phyloP scores from a whole-genome alignment of 2,113 vertebrate species.

The Amazona vittata region DNA sequence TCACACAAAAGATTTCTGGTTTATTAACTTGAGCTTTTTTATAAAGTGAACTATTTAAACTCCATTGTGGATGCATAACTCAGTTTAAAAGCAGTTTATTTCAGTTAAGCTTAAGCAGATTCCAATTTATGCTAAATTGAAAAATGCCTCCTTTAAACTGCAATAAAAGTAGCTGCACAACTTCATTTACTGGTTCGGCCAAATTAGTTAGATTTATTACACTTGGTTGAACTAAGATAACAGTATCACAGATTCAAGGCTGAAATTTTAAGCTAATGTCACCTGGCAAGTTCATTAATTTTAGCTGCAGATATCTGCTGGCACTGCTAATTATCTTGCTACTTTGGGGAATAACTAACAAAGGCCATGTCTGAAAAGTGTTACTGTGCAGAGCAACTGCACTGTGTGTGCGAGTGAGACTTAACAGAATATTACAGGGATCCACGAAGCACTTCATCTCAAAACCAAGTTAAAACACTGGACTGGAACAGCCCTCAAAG shows the following conservation, averaged over 20 bases:
- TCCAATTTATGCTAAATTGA: not conserved
- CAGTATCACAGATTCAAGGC: not conserved
- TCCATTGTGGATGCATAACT: not conserved
- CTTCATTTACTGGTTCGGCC: slow-evolving; percentile 1
- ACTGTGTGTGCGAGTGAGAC: not conserved
- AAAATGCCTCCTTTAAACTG: slow-evolving; percentile 28
- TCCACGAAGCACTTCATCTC: not conserved
- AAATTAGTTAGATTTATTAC: not conserved
- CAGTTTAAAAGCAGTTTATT: slow-evolving; percentile 18
- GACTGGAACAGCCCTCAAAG: not conserved
- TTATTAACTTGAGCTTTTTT: not conserved
- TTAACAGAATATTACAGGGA: not conserved
- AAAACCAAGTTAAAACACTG: not conserved
- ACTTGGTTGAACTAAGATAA: not conserved
- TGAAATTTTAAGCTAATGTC: not conserved
- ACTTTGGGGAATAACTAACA: not conserved
- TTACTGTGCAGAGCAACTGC: not conserved
- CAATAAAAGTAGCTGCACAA: slow-evolving; percentile 6
- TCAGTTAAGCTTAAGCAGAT: slow-evolving; percentile 33
- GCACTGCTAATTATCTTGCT: not conserved
- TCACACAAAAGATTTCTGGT: not conserved
- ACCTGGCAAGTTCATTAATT: not conserved
- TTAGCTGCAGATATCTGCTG: not conserved
- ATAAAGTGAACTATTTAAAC: slow-evolving; percentile 13
- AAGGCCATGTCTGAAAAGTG: not conserved